Conservation (phyloP, 2,113 vertebrate genomes). For the Microtus pennsylvanicus region DNA sequence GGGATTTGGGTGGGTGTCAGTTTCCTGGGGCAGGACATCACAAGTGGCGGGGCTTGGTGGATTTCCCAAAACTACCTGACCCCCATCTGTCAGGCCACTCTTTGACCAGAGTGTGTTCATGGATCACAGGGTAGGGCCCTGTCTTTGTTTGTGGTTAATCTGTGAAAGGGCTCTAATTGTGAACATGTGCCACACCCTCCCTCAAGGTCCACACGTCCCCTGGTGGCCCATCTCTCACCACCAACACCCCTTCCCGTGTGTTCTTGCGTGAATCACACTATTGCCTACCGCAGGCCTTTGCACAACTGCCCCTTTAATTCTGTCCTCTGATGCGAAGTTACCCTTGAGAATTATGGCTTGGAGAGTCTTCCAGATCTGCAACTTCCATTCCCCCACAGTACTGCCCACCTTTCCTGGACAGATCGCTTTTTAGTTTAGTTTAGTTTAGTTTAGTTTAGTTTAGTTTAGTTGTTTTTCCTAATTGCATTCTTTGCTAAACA, state of each 20-base stretch:
- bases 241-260: accelerated
- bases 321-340: accelerated
- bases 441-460: neutral
- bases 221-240: accelerated
- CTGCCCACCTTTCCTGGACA: accelerated
- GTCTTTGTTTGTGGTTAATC: neutral
- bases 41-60: accelerated
- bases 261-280: neutral
- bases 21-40: neutral
- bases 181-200: accelerated
- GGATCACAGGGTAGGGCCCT: neutral
- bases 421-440: neutral
- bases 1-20: neutral
- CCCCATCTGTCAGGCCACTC: accelerated
- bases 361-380: neutral
- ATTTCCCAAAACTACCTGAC: accelerated
- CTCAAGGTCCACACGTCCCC: neutral
- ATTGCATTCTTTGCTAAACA: neutral
- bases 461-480: neutral
- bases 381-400: accelerated
- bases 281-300: neutral
- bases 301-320: accelerated
- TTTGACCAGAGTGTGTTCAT: accelerated
- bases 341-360: no score
- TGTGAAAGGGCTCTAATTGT: accelerated